Base-by-base conservation (phyloP, 2,113 vertebrate genomes). In the Chloroceryle aenea region DNA sequence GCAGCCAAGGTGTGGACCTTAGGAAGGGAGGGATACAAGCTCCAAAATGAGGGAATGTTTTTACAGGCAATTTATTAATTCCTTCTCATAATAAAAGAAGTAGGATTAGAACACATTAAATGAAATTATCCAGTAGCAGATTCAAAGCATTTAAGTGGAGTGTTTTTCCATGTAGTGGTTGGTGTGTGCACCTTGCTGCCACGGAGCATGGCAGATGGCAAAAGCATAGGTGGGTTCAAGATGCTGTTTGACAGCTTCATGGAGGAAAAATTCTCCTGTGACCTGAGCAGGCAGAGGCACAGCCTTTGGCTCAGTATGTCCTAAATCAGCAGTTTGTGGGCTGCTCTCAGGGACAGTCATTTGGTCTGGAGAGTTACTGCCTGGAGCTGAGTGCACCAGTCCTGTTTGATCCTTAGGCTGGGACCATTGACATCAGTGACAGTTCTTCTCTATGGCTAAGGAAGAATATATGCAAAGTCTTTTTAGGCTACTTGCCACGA, bases 121-220 rank as follows among this genome's bases (percentile, higher is more conserved):
- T 55, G 19, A 32, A 78, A 56, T 62, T 25, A 20, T 29, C 20
- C 18, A 9, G 29, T 7, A 27, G 40, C 23, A 48, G 16, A 15
- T 64, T 29, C 25, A 34, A 38, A 72, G 10, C 0, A 2, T 80
- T n/a, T 23, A 29, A 32, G 12, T 14, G 26, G n/a, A 34, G 55
- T 34, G 32, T 21, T 87, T 66, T 68, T 27, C 53, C 4, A 1
- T 1, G 7, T 16, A 7, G 7, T 2, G 4, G 9, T 34, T 14
- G 30, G 22, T 15, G 14, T 2, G 1, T 30, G 38, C 61, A 23
- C 11, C 40, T 36, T 1, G 1, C 27, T 43, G 75, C 32, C 4
- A 1, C 0, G 0, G 27, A 48, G 10, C 0, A 0, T 15, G 25
- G 58, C 26, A 43, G 47, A 4, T 63, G 18, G 27, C 13, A 22